These are phyloP conservation scores for Telmatochromis brichardi DNA, from an alignment of 2,113 vertebrate species.

Conservation along the genomic window DNA sequence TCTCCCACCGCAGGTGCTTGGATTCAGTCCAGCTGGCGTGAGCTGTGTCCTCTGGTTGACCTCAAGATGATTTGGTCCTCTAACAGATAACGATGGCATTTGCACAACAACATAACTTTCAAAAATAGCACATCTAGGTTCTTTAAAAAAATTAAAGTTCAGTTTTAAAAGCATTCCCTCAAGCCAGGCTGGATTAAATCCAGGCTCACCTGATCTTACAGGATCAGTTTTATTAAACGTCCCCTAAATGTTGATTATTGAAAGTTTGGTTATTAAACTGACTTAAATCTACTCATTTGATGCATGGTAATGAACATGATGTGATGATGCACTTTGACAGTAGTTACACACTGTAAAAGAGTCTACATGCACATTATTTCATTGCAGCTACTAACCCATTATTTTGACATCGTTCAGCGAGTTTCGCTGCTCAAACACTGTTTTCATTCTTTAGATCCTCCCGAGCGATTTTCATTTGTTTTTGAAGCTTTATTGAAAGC, in stretches of 20 bases:
- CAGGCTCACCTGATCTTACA: not conserved
- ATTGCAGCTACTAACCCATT: not conserved
- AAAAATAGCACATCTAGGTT: not conserved
- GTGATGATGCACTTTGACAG: not conserved
- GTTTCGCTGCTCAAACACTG: not conserved
- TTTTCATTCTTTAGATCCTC: not conserved
- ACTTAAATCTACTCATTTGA: not conserved
- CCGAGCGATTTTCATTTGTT: not conserved
- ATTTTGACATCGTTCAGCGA: not conserved
- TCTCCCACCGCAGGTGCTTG: not conserved
- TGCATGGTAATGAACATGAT: not conserved
- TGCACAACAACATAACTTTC: not conserved
- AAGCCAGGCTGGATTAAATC: slow-evolving; percentile 16
- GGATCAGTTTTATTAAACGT: not conserved
- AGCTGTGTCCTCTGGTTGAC: not conserved
- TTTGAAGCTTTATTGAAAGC: not conserved
- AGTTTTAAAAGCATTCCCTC: not conserved
- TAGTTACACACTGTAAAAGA: not conserved
- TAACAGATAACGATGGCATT: not conserved
- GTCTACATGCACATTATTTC: not conserved
- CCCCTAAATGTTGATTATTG: not conserved
- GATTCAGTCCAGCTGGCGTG: slow-evolving; percentile 25
- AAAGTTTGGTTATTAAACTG: not conserved
- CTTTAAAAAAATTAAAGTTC: not conserved
- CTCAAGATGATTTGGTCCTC: not conserved